phyloP scores from a whole-genome alignment of 2,113 vertebrate species.

The Dipodomys stephensi region DNA sequence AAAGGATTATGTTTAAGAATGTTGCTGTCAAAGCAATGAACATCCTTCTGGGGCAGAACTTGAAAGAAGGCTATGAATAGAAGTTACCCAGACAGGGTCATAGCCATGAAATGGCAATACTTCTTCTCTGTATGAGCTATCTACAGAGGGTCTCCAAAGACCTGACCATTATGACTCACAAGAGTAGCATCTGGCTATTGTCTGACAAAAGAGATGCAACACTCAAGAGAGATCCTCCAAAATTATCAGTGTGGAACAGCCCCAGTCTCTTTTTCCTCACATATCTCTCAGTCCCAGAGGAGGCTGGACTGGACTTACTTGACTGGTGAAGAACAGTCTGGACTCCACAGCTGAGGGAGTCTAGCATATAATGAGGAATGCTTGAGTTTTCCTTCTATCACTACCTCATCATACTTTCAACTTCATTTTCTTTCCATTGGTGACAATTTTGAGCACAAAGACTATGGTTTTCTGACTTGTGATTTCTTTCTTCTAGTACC shows the following conservation, averaged over 20 bases:
- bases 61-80: background rate
- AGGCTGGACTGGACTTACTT: background rate
- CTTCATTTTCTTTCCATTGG: background rate
- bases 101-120: background rate
- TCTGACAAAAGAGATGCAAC: background rate
- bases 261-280: background rate
- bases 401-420: background rate
- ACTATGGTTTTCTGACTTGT: background rate
- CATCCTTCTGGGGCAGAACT: background rate
- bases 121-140: background rate
- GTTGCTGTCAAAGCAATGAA: background rate
- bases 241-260: background rate
- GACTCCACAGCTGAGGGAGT: background rate
- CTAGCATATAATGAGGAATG: no score
- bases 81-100: background rate
- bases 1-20: constrained; percentile 4
- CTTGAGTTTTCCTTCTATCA: background rate
- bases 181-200: background rate
- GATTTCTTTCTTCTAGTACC: constrained; percentile 37
- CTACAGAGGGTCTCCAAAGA: background rate
- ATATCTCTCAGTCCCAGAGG: background rate
- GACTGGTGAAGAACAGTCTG: background rate
- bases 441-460: background rate
- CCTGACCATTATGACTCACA: background rate
- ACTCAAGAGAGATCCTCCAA: background rate